phyloP scores from a whole-genome alignment of 2,113 vertebrate species.

The Charina bottae region DNA sequence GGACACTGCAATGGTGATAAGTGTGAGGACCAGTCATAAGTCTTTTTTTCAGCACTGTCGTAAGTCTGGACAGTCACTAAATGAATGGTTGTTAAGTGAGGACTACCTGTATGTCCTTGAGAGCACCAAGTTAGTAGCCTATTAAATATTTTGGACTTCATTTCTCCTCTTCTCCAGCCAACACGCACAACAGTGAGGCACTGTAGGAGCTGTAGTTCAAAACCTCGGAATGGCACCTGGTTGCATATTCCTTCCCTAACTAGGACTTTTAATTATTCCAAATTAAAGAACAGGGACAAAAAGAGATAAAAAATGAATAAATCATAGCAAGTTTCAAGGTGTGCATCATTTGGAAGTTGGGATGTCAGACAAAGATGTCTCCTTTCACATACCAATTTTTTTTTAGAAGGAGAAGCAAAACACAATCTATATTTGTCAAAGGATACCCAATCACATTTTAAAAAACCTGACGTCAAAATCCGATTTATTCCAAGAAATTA shows the following conservation, averaged over 20 bases:
- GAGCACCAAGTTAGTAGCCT: background rate
- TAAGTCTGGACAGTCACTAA: no score
- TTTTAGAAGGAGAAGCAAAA: background rate
- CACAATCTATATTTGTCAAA: background rate
- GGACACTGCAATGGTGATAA: no score
- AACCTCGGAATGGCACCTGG: background rate
- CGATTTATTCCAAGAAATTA: background rate
- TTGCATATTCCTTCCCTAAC: background rate
- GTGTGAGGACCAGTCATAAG: no score
- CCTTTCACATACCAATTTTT: background rate
- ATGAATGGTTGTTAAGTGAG: no score
- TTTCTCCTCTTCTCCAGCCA: background rate
- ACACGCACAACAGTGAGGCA: background rate
- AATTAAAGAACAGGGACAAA: background rate
- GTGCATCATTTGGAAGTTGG: background rate
- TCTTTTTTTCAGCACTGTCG: no score
- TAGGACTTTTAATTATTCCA: background rate
- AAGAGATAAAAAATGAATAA: background rate
- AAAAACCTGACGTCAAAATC: background rate
- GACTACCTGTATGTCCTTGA: no score
- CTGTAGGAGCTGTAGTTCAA: background rate
- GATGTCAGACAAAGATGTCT: background rate
- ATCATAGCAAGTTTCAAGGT: background rate
- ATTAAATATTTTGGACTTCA: background rate
- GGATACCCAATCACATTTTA: background rate